Evolutionary conservation across 2,888 invertebrate genomes (phyloP).

Genomic region (Leistus spinibarbis): DNA sequence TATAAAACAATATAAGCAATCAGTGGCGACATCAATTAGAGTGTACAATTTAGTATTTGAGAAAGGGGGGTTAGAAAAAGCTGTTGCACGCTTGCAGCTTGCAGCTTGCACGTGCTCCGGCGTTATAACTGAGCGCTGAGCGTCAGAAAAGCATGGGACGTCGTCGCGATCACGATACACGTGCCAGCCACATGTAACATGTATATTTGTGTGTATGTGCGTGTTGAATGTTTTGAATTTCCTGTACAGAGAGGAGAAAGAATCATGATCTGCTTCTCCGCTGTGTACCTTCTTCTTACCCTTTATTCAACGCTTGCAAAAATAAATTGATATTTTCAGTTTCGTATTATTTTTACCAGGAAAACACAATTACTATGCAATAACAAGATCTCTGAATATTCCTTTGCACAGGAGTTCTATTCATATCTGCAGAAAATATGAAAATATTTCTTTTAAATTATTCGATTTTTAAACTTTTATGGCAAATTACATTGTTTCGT

Average conservation of each 20-base stretch:
- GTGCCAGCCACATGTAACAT: slow-evolving; percentile 1
- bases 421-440: no score
- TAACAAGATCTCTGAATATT: no score
- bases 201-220: neutral
- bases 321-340: no score
- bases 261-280: neutral
- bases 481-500: no score
- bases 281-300: no score
- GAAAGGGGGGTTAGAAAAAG: neutral
- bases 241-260: neutral
- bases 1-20: neutral
- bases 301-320: no score
- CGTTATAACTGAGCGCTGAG: neutral
- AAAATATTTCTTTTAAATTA: no score
- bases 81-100: neutral
- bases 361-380: no score
- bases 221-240: neutral
- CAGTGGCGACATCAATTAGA: neutral
- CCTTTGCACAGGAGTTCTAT: no score
- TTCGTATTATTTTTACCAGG: no score
- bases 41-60: neutral
- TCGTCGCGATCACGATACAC: neutral
- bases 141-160: neutral
- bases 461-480: no score
- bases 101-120: neutral